Evolutionary conservation across 2,888 invertebrate species (phyloP), one percentile per base, ranked within the genome.

Genomic region (Pristionchus mayeri): DNA sequence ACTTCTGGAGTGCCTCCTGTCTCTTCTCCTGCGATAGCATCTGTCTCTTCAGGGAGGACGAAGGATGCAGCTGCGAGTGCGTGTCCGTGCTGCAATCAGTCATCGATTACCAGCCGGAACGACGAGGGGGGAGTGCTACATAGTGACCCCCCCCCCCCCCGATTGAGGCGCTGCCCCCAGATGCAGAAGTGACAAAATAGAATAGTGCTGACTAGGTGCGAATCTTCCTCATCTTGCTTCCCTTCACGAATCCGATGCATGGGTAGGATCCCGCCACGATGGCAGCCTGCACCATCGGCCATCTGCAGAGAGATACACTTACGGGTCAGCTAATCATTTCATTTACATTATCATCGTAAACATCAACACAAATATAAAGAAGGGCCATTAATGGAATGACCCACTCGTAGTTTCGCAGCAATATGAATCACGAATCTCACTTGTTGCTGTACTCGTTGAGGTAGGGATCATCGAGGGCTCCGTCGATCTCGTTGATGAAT

Each of bases 271-370:
- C 98, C 4, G 96, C 96, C 40, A 95, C 95, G 50, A 98, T 94
- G 2, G 96, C 96, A 0, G 96, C 96, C 93, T 98, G 98, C 0
- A 98, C 95, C 84, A 98, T 95, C 18, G 96, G 95, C 97, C 97
- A 97, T 92, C 96, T 96, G 90, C 96, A 95, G 0, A 40, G n/a
- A n/a, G n/a, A n/a, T n/a, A n/a, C n/a, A n/a, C n/a, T 44, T 40
- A 18, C 24, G 7, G 57, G 27, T 63, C 27, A 34, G 21, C 6
- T 67, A 40, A 34, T 44, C n/a, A n/a, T n/a, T n/a, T n/a, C n/a
- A n/a, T n/a, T n/a, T n/a, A n/a, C n/a, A n/a, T n/a, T n/a, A n/a
- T n/a, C n/a, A n/a, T n/a, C n/a, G n/a, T n/a, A n/a, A n/a, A n/a
- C n/a, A n/a, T n/a, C n/a, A n/a, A n/a, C n/a, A n/a, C n/a, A n/a